Base-by-base conservation (phyloP, 2,888 invertebrate genomes). In the Parochlus steinenii region DNA sequence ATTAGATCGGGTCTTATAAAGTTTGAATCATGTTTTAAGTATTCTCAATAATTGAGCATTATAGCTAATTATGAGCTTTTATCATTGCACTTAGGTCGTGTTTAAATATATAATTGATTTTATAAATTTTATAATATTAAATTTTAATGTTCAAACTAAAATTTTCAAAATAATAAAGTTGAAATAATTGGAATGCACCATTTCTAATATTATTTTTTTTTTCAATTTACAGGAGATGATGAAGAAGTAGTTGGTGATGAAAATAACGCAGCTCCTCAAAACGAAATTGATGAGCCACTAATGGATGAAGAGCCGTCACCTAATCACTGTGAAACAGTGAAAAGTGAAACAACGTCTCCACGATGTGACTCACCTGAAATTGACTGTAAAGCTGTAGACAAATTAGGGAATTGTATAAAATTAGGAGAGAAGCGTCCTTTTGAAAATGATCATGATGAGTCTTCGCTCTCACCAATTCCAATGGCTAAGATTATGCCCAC, bases 301-400 rank as follows among this genome's bases (percentile, higher is more conserved):
- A 17, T 18, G 5, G 19, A 7, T 6, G 30, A 30, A 22, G 7
- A 22, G 22, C 6, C 22, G 8, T 6, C 22, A 22, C 6, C 22
- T 6, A 22, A 6, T 22, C n/a, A 22, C n/a, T 22, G 7, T 22
- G 23, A 8, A 8, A 22, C 66, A 71, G 71, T 70, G 60, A 70
- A 71, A 58, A 69, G 67, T 61, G 69, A 69, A 64, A 69, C 69
- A 65, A 69, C 71, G 71, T 64, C 50, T 39, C 52, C 47, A 42
- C 51, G 50, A 31, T 31, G 26, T 33, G 37, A 43, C n/a, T n/a
- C n/a, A n/a, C n/a, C 42, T 39, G 65, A 62, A 61, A 63, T 61
- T 67, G 48, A 62, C 55, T 55, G 63, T 63, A 61, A 62, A 52
- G 62, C 60, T 49, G 61, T 62, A 51, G 62, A 62, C 46, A 22